Evolutionary conservation across 2,113 vertebrate species (phyloP).

Genomic region (Pelusios castaneus): DNA sequence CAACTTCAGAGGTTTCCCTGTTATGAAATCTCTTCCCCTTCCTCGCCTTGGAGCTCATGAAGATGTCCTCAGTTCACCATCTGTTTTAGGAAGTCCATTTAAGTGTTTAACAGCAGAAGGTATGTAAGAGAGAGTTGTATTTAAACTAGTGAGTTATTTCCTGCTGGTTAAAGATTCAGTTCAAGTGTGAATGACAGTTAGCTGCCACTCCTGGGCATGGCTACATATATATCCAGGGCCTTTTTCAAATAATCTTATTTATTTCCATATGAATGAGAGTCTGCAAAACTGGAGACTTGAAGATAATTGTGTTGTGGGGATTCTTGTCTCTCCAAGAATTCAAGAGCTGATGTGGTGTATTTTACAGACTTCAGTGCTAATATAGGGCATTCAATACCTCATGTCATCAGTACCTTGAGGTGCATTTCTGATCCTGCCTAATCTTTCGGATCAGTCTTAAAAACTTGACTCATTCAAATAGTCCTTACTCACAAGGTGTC

Average conservation of each 20-base stretch:
- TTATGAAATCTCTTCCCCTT: constrained; percentile 38
- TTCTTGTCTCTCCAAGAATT: not conserved
- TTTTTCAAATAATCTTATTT: not conserved
- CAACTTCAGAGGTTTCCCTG: constrained; percentile 19
- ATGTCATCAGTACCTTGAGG: not conserved
- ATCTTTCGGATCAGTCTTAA: not conserved
- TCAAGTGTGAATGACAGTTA: not conserved
- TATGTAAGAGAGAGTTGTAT: accelerated
- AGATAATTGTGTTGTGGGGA: not conserved
- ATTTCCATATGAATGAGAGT: not conserved
- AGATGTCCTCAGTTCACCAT: constrained; percentile 2
- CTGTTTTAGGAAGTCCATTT: constrained; percentile 15
- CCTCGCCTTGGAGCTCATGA: constrained; percentile 23
- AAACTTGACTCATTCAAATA: not conserved
- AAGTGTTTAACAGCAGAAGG: not conserved
- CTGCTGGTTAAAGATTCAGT: not conserved
- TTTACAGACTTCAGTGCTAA: not conserved
- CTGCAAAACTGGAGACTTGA: not conserved
- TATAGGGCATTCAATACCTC: not conserved
- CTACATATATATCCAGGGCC: not conserved
- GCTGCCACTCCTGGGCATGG: not conserved
- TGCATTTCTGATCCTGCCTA: not conserved
- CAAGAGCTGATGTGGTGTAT: not conserved
- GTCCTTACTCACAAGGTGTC: not conserved
- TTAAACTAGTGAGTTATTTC: not conserved